Evolutionary conservation across 2,888 invertebrate genomes (phyloP).

Genomic region (Gymnocheta viridis): DNA sequence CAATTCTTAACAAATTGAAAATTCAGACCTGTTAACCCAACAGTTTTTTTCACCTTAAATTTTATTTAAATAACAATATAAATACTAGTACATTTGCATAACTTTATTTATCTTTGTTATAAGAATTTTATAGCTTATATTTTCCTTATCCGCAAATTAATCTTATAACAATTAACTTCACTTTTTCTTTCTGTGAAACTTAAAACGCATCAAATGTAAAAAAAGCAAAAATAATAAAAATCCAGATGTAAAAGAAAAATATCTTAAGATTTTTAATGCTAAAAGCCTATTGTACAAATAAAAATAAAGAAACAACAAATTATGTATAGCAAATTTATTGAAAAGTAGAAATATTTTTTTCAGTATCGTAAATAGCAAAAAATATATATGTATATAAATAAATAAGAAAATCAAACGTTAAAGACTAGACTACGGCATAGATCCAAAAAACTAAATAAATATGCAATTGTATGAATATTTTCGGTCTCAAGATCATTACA

Average conservation of each 20-base stretch:
- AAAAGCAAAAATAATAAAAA: no score
- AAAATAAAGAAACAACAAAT: slow-evolving; percentile 32
- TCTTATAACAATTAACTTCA: slow-evolving; percentile 61
- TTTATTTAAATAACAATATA: not conserved
- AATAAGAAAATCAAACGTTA: slow-evolving; percentile 32
- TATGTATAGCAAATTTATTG: slow-evolving; percentile 62
- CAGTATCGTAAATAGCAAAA: slow-evolving; percentile 26
- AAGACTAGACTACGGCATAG: slow-evolving; percentile 51
- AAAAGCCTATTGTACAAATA: slow-evolving; percentile 55
- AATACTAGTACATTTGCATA: no score
- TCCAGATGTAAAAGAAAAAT: slow-evolving; percentile 6
- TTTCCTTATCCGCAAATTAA: slow-evolving; percentile 25
- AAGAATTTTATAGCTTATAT: slow-evolving; percentile 16
- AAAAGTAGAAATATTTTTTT: slow-evolving; percentile 70
- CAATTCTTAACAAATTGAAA: no score
- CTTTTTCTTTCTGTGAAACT: slow-evolving; percentile 68
- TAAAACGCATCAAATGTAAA: slow-evolving; percentile 36
- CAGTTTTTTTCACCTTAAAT: slow-evolving; percentile 25
- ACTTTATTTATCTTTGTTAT: no score
- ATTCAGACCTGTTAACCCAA: not conserved
- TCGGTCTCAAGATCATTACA: slow-evolving; percentile 47
- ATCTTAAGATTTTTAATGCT: slow-evolving; percentile 40
- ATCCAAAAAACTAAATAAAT: slow-evolving; percentile 46
- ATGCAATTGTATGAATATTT: slow-evolving; percentile 29
- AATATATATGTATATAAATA: no score